Evolutionary conservation across 2,888 invertebrate species (phyloP).

Genomic region (Lithophane ornitopus): DNA sequence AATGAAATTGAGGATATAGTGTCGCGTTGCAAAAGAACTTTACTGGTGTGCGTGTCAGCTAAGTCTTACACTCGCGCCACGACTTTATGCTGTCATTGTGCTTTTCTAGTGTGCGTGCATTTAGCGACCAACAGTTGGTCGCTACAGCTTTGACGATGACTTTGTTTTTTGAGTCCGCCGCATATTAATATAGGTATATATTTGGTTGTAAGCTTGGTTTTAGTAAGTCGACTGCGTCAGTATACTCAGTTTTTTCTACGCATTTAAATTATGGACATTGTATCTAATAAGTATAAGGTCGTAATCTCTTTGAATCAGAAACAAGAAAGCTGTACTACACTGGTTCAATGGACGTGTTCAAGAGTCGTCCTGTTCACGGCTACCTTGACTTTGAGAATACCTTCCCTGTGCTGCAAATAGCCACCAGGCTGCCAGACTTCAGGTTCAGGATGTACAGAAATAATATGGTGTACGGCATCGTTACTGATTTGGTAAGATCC

Average conservation of each 20-base stretch:
- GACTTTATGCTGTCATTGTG: no score
- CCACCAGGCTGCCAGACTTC: constrained; percentile 92
- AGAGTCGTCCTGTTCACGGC: constrained; percentile 71
- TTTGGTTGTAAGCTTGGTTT: neutral
- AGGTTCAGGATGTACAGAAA: constrained; percentile 92
- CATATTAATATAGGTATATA: no score
- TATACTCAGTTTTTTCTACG: neutral
- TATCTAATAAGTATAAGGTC: neutral
- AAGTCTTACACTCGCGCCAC: no score
- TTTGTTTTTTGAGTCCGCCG: no score
- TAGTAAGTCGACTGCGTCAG: no score
- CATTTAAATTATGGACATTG: no score
- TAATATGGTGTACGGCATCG: constrained; percentile 92
- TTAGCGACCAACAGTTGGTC: no score
- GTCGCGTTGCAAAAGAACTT: no score
- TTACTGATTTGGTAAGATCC: constrained; percentile 90
- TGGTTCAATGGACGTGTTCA: constrained; percentile 74
- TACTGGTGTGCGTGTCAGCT: no score
- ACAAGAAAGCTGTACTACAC: constrained; percentile 81
- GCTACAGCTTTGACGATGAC: no score
- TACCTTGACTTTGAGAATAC: constrained; percentile 86
- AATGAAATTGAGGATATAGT: neutral
- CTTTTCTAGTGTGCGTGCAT: no score
- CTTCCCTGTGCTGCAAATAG: constrained; percentile 92
- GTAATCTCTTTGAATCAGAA: constrained; percentile 61